Percentiles rank a stretch among this genome's conserved stretches.
Conservation (phyloP, 2,113 vertebrate genomes). For the Corythaixoides concolor region DNA sequence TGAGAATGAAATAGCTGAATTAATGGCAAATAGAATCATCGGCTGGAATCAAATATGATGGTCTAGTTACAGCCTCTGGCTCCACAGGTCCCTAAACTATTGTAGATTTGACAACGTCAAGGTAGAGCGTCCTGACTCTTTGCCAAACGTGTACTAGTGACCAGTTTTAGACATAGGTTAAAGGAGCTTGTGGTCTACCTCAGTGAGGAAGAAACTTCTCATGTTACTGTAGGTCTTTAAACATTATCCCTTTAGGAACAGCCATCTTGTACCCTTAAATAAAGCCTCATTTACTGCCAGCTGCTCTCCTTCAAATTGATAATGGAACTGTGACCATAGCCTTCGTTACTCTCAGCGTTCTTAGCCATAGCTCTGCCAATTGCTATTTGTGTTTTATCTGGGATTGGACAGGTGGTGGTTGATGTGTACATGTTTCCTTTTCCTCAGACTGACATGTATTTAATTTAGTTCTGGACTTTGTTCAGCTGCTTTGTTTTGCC, state of each 20-base stretch:
- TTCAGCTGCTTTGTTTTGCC: neutral
- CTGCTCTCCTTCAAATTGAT: neutral
- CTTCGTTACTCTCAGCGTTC: neutral
- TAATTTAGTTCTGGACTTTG: slow-evolving; percentile 36
- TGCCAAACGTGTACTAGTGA: neutral
- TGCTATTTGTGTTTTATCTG: neutral
- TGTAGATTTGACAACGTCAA: neutral
- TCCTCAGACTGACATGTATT: slow-evolving; percentile 17
- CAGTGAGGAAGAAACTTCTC: neutral
- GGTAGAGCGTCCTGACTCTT: neutral
- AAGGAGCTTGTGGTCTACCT: neutral
- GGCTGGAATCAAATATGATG: neutral
- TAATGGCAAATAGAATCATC: neutral
- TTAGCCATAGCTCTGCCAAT: neutral
- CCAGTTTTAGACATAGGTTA: neutral
- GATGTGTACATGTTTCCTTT: neutral
- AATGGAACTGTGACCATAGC: neutral
- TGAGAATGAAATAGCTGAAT: neutral
- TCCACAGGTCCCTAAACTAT: neutral
- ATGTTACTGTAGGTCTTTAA: neutral
- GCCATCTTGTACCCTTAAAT: neutral
- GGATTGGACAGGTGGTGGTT: neutral
- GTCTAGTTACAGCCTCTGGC: neutral
- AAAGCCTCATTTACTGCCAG: neutral
- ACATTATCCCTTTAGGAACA: neutral